These are phyloP conservation scores for Bubo scandiacus DNA, from an alignment of 2,113 vertebrate genomes.

Conservation along the genomic window DNA sequence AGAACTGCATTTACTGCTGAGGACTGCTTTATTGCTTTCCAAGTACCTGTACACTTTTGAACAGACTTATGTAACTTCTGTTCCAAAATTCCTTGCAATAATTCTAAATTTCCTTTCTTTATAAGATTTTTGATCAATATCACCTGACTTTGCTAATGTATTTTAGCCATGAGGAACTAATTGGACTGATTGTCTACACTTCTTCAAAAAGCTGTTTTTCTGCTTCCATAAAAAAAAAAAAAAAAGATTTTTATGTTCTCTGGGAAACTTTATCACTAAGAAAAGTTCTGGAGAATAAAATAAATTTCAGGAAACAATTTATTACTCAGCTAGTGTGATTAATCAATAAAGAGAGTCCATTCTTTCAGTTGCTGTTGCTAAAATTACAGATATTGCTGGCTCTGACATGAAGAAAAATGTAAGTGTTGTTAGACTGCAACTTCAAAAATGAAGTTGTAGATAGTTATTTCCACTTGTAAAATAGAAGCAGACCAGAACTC, in stretches of 20 bases:
- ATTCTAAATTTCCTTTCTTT: background rate
- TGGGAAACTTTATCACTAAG: background rate
- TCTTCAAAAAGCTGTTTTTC: background rate
- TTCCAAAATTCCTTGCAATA: background rate
- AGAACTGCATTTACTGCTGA: background rate
- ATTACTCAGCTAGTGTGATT: background rate
- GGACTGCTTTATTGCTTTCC: background rate
- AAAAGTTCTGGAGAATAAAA: background rate
- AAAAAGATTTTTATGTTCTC: background rate
- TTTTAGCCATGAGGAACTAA: background rate
- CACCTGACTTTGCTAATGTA: background rate
- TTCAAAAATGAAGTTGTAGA: background rate
- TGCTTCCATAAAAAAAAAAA: background rate
- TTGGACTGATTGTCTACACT: background rate
- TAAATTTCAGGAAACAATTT: background rate
- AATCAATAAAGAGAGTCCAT: background rate
- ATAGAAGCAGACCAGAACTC: background rate
- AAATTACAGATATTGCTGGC: background rate
- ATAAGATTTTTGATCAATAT: background rate
- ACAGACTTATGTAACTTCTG: background rate
- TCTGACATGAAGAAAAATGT: background rate
- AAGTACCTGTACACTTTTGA: background rate
- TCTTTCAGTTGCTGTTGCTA: background rate
- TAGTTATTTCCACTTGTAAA: background rate
- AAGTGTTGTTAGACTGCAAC: background rate